phyloP scores from a whole-genome alignment of 2,888 invertebrate genomes.

The Trisateles emortualis region DNA sequence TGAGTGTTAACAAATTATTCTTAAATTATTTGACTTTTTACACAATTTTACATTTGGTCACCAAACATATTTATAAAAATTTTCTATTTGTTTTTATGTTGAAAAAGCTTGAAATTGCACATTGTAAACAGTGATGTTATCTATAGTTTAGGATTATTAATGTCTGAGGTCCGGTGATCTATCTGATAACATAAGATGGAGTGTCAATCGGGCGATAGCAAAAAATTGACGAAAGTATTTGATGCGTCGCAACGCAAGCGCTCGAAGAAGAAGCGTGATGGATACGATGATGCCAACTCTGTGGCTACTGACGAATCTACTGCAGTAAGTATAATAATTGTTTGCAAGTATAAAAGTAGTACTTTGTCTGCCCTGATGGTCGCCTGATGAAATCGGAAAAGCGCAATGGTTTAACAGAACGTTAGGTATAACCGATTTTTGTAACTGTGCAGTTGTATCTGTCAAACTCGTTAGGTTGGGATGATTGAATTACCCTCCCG shows the following conservation, averaged over 20 bases:
- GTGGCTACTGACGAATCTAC: conserved; percentile 70
- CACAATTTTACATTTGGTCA: conserved; percentile 66
- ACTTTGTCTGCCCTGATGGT: too few relatives aligned
- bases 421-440: too few relatives aligned
- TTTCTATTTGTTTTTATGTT: conserved; percentile 51
- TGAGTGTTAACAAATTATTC: conserved; percentile 14
- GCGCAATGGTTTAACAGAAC: too few relatives aligned
- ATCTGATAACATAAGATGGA: conserved; percentile 71
- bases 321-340: conserved; percentile 67
- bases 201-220: conserved; percentile 77
- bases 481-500: too few relatives aligned
- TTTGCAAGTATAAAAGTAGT: background rate
- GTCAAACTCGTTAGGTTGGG: too few relatives aligned
- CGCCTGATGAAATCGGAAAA: too few relatives aligned
- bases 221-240: conserved; percentile 78
- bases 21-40: conserved; percentile 48
- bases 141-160: conserved; percentile 52
- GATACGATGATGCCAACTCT: conserved; percentile 66
- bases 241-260: conserved; percentile 73
- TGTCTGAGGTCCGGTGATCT: conserved; percentile 65
- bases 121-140: conserved; percentile 53
- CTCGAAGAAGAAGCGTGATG: conserved; percentile 66
- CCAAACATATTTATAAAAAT: conserved; percentile 53
- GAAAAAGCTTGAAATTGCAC: conserved; percentile 43
- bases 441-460: too few relatives aligned